These are phyloP conservation scores for Stegana nigrithorax DNA, from an alignment of 2,888 invertebrate species.

Conservation along the genomic window DNA sequence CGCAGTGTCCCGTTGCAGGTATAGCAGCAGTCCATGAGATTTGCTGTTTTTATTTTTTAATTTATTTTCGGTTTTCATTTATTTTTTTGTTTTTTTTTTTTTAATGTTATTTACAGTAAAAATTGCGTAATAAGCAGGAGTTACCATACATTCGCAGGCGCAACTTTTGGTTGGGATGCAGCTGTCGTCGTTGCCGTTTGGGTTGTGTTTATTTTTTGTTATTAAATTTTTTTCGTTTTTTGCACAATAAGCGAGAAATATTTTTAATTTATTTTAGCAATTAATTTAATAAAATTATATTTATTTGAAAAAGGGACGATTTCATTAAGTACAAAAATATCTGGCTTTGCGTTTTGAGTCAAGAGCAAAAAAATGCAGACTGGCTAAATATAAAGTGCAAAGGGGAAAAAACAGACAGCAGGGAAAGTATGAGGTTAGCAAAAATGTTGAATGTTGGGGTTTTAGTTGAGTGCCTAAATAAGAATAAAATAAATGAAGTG, in stretches of 20 bases:
- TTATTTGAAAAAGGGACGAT: constrained; percentile 50
- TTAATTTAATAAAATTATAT: constrained; percentile 53
- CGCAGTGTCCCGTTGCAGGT: constrained; percentile 15
- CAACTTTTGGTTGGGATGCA: neutral
- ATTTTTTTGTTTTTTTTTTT: constrained; percentile 1
- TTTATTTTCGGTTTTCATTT: constrained; percentile 1
- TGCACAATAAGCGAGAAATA: constrained; percentile 25
- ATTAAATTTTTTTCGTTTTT: constrained; percentile 28
- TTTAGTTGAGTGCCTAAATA: no score
- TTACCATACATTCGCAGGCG: neutral
- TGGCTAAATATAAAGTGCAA: no score
- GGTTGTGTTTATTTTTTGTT: neutral
- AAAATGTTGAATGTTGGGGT: no score
- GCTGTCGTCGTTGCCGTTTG: neutral
- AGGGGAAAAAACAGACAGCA: no score
- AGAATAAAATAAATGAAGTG: no score
- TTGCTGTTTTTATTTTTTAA: neutral
- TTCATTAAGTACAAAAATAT: constrained; percentile 54
- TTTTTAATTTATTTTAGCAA: constrained; percentile 49
- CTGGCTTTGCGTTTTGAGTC: constrained; percentile 29
- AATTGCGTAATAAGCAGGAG: constrained; percentile 11
- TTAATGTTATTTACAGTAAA: constrained; percentile 9
- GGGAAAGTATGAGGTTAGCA: no score
- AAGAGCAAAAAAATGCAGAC: no score
- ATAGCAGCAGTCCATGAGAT: no score